Conservation (phyloP, 2,888 invertebrate species). For the Notocelia uddmanniana region DNA sequence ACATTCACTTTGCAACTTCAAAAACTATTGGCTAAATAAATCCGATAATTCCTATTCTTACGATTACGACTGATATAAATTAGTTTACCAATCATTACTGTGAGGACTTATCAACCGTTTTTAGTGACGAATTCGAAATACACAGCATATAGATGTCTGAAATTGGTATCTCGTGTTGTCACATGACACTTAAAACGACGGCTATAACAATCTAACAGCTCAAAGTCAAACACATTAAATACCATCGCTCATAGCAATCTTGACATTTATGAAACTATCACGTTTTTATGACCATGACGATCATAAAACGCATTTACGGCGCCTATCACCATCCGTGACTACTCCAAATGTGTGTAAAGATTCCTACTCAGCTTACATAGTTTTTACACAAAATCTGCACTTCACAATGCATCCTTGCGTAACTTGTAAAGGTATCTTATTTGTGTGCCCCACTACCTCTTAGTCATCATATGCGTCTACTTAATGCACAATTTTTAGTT, state of each 20-base stretch:
- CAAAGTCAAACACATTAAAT: not conserved
- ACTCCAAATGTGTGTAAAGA: constrained; percentile 25
- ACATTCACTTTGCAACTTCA: no score
- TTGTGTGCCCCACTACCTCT: not conserved
- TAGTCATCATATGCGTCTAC: not conserved
- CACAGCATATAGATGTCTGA: not conserved
- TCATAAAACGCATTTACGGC: constrained; percentile 36
- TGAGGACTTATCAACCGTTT: not conserved
- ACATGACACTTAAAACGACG: not conserved
- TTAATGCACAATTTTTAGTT: not conserved
- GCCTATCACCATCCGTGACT: constrained; percentile 18
- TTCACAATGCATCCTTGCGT: not conserved
- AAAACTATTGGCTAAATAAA: no score
- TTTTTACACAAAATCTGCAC: constrained; percentile 1
- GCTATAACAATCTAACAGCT: constrained; percentile 1
- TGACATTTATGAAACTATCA: constrained; percentile 17
- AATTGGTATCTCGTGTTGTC: not conserved
- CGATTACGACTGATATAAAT: no score
- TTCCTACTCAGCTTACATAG: constrained; percentile 6
- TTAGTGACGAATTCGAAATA: not conserved
- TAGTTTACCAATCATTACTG: not conserved
- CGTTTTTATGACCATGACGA: constrained; percentile 25
- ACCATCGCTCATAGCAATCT: constrained; percentile 7
- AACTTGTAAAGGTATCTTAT: not conserved
- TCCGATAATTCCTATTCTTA: no score